These are phyloP conservation scores for Physella acuta DNA, from an alignment of 1,140 invertebrate genomes.

Conservation along the genomic window DNA sequence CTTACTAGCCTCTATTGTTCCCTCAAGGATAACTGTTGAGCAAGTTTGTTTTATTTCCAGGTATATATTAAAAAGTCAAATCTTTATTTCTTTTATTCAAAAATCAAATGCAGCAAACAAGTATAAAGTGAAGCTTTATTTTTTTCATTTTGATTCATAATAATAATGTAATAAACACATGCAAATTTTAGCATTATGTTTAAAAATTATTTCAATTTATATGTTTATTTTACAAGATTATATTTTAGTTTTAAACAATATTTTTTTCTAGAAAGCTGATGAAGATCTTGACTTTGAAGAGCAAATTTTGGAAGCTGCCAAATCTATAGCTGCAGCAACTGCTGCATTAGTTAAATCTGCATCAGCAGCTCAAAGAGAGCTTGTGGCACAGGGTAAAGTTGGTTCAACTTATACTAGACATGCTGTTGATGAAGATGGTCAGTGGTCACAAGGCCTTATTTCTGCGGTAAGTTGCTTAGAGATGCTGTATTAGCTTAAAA, in stretches of 20 bases:
- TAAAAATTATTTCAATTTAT: no score
- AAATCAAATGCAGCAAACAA: no score
- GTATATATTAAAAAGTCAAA: no score
- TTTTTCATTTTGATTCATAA: no score
- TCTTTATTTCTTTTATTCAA: no score
- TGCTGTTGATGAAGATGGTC: conserved; percentile 78
- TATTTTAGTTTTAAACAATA: not conserved
- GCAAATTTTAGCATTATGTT: not conserved
- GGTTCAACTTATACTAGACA: conserved; percentile 67
- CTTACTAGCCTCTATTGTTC: no score
- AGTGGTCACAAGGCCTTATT: conserved; percentile 97
- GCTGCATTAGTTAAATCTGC: conserved; percentile 95
- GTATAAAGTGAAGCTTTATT: no score
- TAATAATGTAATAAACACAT: not conserved
- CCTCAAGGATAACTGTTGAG: no score
- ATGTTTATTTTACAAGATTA: no score
- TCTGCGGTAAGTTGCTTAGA: conserved; percentile 70
- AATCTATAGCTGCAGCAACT: conserved; percentile 95
- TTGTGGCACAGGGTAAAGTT: conserved; percentile 78
- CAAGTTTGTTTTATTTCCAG: no score
- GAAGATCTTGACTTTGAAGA: conserved; percentile 93
- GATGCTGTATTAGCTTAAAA: no score
- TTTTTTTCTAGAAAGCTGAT: conserved; percentile 74
- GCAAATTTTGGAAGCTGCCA: conserved; percentile 97
- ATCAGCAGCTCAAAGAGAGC: conserved; percentile 89